These are phyloP conservation scores for Engraulis encrasicolus DNA, from an alignment of 2,113 vertebrate genomes.

Conservation along the genomic window DNA sequence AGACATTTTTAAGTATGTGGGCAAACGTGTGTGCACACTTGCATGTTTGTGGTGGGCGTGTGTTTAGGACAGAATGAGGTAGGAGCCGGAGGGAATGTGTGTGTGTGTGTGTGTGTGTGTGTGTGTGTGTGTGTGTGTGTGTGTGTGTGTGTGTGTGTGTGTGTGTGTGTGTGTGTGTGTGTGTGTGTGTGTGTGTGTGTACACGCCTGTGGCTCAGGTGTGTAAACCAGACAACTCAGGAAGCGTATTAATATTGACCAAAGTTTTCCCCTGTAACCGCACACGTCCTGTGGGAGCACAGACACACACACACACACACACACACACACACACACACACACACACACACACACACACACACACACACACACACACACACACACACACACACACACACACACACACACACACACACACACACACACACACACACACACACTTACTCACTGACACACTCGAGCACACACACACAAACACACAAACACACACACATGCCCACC, in stretches of 20 bases:
- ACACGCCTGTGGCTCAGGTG: constrained; percentile 67
- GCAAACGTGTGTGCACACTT: too few species aligned
- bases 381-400: constrained; percentile 41
- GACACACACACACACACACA: constrained; percentile 44
- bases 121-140: background rate
- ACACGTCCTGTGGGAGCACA: constrained; percentile 63
- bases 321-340: background rate
- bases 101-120: too few species aligned
- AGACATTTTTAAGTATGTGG: too few species aligned
- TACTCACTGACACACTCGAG: background rate
- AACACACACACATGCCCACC: background rate
- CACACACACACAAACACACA: too few species aligned
- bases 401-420: constrained; percentile 11
- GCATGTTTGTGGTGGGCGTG: too few species aligned
- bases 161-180: constrained; percentile 6
- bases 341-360: background rate
- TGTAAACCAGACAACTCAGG: constrained; percentile 65
- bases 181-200: constrained; percentile 22
- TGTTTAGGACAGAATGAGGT: too few species aligned
- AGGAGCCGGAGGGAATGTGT: too few species aligned
- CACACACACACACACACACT: background rate
- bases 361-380: background rate
- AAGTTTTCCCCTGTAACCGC: constrained; percentile 74
- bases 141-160: constrained; percentile 23
- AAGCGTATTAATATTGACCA: constrained; percentile 71